Percentiles rank a stretch among this genome's conserved stretches.
phyloP scores from a whole-genome alignment of 1,140 invertebrate species.

The Agrilus planipennis region DNA sequence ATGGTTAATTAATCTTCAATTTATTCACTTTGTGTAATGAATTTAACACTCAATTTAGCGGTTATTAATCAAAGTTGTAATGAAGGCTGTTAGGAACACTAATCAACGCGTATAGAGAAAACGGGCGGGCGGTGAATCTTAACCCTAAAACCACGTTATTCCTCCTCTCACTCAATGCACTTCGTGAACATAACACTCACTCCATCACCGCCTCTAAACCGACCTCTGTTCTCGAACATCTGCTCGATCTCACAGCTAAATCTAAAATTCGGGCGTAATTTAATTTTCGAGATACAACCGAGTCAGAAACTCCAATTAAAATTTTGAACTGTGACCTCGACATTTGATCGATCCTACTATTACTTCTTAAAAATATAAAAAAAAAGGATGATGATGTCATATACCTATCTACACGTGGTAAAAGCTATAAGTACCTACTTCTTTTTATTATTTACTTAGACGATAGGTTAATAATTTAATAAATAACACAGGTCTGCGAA shows the following conservation, averaged over 20 bases:
- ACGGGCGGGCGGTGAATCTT: neutral
- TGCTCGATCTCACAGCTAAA: slow-evolving; percentile 5
- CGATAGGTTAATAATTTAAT: no score
- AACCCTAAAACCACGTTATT: neutral
- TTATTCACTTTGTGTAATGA: slow-evolving; percentile 41
- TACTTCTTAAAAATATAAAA: no score
- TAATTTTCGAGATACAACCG: no score
- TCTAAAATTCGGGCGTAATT: no score
- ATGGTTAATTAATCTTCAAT: slow-evolving; percentile 41
- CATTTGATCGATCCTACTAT: no score
- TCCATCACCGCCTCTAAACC: neutral
- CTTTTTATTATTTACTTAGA: no score
- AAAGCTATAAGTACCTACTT: no score
- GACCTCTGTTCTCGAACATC: slow-evolving; percentile 5
- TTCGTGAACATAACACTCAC: neutral
- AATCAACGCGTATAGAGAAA: slow-evolving; percentile 18
- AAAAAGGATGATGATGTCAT: no score
- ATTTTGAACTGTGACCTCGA: no score
- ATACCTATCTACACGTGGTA: no score
- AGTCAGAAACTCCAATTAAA: no score
- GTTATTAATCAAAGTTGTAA: slow-evolving; percentile 40
- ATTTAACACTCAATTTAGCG: slow-evolving; percentile 40
- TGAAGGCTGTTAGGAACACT: slow-evolving; percentile 33
- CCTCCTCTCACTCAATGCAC: neutral
- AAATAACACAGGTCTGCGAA: no score